A percentile compares a stretch with the other conserved stretches of the same genome.
phyloP scores from a whole-genome alignment of 1,140 invertebrate genomes.

The Lucilia sericata region DNA sequence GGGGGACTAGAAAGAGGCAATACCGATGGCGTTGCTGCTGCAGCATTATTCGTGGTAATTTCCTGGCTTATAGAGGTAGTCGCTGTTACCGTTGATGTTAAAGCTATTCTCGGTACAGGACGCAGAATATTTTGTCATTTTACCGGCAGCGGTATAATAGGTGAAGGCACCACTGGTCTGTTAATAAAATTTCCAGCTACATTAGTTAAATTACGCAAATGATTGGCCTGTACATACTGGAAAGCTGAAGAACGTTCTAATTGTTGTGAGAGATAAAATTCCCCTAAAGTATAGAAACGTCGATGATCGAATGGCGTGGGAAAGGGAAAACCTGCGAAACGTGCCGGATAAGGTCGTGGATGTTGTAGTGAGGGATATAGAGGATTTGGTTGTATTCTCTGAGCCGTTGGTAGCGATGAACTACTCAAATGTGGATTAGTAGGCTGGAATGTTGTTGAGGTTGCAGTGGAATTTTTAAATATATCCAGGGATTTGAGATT shows the following conservation, averaged over 20 bases:
- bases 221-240: slow-evolving; percentile 65
- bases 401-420: slow-evolving; percentile 32
- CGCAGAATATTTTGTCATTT: slow-evolving; percentile 67
- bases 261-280: slow-evolving; percentile 64
- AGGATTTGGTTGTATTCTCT: slow-evolving; percentile 49
- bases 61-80: slow-evolving; percentile 36
- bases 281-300: slow-evolving; percentile 61
- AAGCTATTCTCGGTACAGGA: slow-evolving; percentile 63
- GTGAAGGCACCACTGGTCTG: slow-evolving; percentile 46
- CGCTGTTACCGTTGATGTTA: slow-evolving; percentile 47
- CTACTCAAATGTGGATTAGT: slow-evolving; percentile 45
- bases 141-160: slow-evolving; percentile 52
- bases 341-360: slow-evolving; percentile 44
- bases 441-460: slow-evolving; percentile 10
- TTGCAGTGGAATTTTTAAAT: slow-evolving; percentile 50
- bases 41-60: background rate
- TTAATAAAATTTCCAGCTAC: slow-evolving; percentile 55
- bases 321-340: slow-evolving; percentile 55
- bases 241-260: slow-evolving; percentile 64
- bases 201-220: slow-evolving; percentile 59
- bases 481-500: slow-evolving; percentile 60
- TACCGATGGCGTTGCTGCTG: background rate
- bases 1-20: slow-evolving; percentile 9
- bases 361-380: background rate
- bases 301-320: slow-evolving; percentile 60